Base-by-base conservation (phyloP, 2,113 vertebrate genomes). In the Pedionomus torquatus region DNA sequence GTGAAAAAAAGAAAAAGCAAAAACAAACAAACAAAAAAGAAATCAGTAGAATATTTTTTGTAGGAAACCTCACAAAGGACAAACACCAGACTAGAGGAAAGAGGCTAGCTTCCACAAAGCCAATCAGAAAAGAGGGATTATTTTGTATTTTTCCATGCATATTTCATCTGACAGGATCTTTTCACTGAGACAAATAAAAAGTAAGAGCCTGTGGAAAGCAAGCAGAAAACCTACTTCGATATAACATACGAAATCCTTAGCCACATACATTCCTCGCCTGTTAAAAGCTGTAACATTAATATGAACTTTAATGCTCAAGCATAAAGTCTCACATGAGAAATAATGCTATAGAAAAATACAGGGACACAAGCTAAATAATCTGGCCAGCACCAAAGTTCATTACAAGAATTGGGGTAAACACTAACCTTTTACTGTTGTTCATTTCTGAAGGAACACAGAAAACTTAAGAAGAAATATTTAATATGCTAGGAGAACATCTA, bases 121-220 rank as follows among this genome's bases (percentile, higher is more conserved):
- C 8, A 71, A 48, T 26, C 61, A 79, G 39, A 71, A 28, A 64
- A 65, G 28, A 63, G 19, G 3, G 13, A 24, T 66, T 77, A 20
- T 49, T 24, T 46, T 46, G 3, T 74, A 52, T 58, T 86, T 94
- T 95, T 37, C 68, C 58, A 70, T 14, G 24, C 39, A 61, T 57
- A 63, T 46, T 91, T 89, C 35, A 95, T 68, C 55, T 70, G 86
- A 89, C 74, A 81, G 61, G 55, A 89, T 64, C 64, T 78, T 80
- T 92, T 92, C 72, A 64, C 13, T 44, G 26, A 52, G 44, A 96
- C 60, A 95, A 83, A 92, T 46, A 91, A 91, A 89, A 54, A 93
- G 39, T 78, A 83, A 90, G 28, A 82, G 35, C 20, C 35, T 57
- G 21, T 31, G 41, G 65, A 95, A 94, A 33, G 54, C 48, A 81